Base-by-base conservation (phyloP, 92 coral and sea anemone genomes). In the Pocillopora grandis region DNA sequence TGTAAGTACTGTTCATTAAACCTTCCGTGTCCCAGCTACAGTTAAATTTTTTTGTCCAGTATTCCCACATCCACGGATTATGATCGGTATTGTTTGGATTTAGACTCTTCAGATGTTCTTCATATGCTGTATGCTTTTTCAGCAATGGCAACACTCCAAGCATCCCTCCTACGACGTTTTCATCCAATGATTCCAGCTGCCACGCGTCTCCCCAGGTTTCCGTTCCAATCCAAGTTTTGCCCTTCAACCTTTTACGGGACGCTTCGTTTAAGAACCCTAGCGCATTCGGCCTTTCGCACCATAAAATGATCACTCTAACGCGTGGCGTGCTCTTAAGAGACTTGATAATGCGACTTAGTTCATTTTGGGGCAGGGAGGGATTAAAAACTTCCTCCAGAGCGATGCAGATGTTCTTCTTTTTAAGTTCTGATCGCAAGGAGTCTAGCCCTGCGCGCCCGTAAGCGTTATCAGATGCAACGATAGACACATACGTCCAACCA, bases 141-240 rank as follows among this genome's bases (percentile, higher is more conserved):
- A 96, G 71, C 64, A 73, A 92, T 4, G 99, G 99, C 14, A 96
- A 83, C 17, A 96, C 89, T 49, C 99, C 99, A 2, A 96, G 82
- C 99, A 94, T 94, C 23, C 99, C 99, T 0, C 95, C 92, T 6
- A 96, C 95, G 11, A 85, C 87, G 33, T 89, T 87, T 19, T 87
- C 89, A 67, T 80, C 87, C 42, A 92, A 76, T 14, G 85, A 77
- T 21, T 88, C 78, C 14, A 92, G 89, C 70, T 90, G 91, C 78
- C 89, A 82, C 52, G 95, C 88, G 74, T 96, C 99, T 8, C 99
- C 99, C 99, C 99, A 96, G 9, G 99, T 94, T 75, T 96, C 99
- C 9, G 99, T 96, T 18, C 99, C 99, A 12, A 96, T 96, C 99
- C 99, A 96, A 2, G 98, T 96, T 76, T 87, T 94, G 0, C 91